Conservation (phyloP, 2,888 invertebrate genomes). For the Galeopsomyia nigrocyanea region DNA sequence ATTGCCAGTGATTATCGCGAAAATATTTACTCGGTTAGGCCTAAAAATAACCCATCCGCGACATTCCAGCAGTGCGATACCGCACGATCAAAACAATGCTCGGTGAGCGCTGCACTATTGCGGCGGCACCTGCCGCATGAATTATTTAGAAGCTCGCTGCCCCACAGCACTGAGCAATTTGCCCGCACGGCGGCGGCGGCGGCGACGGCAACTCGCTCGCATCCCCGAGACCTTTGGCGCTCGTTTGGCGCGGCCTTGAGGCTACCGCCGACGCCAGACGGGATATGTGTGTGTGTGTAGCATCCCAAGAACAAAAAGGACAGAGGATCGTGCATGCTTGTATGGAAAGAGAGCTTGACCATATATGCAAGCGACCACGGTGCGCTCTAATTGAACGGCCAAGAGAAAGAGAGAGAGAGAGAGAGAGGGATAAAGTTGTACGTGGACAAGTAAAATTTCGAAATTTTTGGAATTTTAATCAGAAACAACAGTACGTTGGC, state of each 20-base stretch:
- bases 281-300: background rate
- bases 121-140: constrained; percentile 51
- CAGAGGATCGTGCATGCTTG: too few species aligned
- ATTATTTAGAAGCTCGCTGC: constrained; percentile 54
- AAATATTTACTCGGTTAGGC: too few species aligned
- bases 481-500: too few species aligned
- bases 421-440: background rate
- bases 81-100: constrained; percentile 27
- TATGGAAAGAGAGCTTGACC: background rate
- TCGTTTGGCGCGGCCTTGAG: constrained; percentile 51
- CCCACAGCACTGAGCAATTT: too few species aligned
- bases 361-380: background rate
- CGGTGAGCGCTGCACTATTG: constrained; percentile 41
- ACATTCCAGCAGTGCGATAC: background rate
- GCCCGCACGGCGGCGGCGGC: background rate
- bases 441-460: too few species aligned
- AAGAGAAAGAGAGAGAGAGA: background rate
- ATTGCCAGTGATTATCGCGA: too few species aligned
- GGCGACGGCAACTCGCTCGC: constrained; percentile 37
- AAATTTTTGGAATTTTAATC: too few species aligned
- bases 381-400: background rate
- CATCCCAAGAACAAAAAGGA: constrained; percentile 10
- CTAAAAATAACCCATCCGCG: too few species aligned
- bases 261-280: constrained; percentile 10
- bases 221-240: constrained; percentile 49